A percentile compares a stretch with the other conserved stretches of the same genome.
Conservation (phyloP, 2,797 vertebrate genomes). For the Phylloscopus collybita region DNA sequence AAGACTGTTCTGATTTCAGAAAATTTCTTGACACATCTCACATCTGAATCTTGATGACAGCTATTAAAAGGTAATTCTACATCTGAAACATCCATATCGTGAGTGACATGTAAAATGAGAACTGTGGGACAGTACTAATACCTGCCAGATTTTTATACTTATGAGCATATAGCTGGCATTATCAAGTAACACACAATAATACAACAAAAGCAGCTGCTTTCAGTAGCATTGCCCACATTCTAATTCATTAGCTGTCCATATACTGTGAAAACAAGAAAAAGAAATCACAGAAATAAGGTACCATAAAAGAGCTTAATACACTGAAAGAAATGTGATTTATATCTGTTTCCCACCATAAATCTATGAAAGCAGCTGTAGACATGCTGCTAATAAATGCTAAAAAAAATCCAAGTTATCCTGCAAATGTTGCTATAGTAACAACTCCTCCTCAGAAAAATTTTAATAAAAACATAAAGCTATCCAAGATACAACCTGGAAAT, state of each 20-base stretch:
- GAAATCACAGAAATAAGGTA: background rate
- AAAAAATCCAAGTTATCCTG: background rate
- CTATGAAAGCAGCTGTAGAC: background rate
- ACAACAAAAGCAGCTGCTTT: background rate
- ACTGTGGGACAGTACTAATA: background rate
- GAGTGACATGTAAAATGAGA: background rate
- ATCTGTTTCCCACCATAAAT: background rate
- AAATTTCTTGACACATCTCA: background rate
- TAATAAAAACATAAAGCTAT: constrained; percentile 21
- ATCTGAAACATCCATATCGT: background rate
- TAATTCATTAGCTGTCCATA: background rate
- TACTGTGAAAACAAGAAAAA: background rate
- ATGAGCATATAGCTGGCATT: background rate
- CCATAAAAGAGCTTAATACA: background rate
- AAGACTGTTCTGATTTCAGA: background rate
- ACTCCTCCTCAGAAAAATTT: constrained; percentile 19
- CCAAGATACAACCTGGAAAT: background rate
- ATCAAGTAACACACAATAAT: background rate
- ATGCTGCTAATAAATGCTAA: background rate
- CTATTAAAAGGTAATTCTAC: background rate
- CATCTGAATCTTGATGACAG: background rate
- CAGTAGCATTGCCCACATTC: background rate
- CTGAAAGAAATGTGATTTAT: background rate
- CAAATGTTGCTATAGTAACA: constrained; percentile 66
- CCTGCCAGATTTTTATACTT: background rate